Evolutionary conservation across 2,888 invertebrate genomes (phyloP), one percentile per base, ranked within the genome.

Genomic region (Tiphia femorata): DNA sequence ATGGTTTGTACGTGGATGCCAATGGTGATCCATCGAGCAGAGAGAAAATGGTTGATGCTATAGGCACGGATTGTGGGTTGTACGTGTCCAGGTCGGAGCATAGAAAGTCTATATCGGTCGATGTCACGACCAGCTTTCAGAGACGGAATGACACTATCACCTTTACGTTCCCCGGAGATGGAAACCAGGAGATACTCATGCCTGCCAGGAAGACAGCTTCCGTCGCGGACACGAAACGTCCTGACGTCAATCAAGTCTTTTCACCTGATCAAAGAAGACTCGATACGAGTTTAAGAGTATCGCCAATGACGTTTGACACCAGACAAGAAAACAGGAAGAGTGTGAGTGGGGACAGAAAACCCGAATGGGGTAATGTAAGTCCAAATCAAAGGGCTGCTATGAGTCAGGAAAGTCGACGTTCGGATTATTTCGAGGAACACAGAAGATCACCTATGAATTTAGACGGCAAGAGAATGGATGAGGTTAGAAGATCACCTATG

Each of bases 391-490:
- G 82, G 49, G 58, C 67, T 0, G 59, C 65, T 5, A 68, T 77
- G 10, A 58, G 79, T 2, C 77, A 78, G 63, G 82, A 82, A 58
- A 78, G 78, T 42, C 70, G 81, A 57, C 68, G 83, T 25, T 82
- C 82, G 3, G 83, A 82, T 70, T 81, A 81, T 53, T 81, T 82
- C 44, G 83, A 83, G 17, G 83, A 83, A 16, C 82, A 82, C 21
- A 72, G 82, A 49, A 62, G 80, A 14, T 82, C 82, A 1, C 81
- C 83, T 4, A 77, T 83, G 77, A 80, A 73, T 16, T 63, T 81
- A 3, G 82, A 82, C 8, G 72, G 76, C 0, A 82, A 81, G 23
- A 63, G 81, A 38, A 74, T 76, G 42, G 83, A 83, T 3, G 83
- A 82, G 10, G 67, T 81, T 1, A 64, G 82, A 40, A 71, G 81